phyloP scores from a whole-genome alignment of 1,140 invertebrate genomes.

The Pseudomyrmex gracilis region DNA sequence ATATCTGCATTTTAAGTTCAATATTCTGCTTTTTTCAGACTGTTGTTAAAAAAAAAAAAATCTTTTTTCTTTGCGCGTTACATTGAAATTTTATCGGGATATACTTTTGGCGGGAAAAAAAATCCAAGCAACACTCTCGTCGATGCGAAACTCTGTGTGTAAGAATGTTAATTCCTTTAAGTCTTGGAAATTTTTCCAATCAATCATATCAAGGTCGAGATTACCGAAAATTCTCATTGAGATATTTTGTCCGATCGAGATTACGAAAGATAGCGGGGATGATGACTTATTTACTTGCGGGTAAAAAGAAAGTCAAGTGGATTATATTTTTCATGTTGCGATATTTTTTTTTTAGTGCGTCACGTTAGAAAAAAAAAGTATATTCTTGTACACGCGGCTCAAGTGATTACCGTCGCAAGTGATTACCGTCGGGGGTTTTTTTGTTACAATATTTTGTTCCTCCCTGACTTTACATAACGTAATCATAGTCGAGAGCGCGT shows the following conservation, averaged over 20 bases:
- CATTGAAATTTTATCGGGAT: not conserved
- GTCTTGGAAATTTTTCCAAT: not conserved
- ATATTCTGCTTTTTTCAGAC: not conserved
- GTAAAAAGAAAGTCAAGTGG: not conserved
- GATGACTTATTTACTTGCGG: not conserved
- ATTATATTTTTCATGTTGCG: not conserved
- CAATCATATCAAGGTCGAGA: not conserved
- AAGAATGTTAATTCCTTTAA: not conserved
- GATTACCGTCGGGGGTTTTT: too few species aligned
- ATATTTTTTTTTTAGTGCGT: too few species aligned
- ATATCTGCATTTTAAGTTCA: not conserved
- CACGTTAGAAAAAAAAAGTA: too few species aligned
- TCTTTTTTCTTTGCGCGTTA: not conserved
- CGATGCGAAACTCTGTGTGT: not conserved
- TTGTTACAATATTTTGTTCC: conserved; percentile 18
- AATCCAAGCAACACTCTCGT: not conserved
- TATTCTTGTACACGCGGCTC: too few species aligned
- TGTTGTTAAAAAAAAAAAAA: not conserved
- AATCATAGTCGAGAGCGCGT: not conserved
- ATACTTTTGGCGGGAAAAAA: not conserved
- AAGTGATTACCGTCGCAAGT: too few species aligned
- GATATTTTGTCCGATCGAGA: conserved; percentile 2
- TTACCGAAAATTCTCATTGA: not conserved
- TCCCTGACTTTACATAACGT: not conserved
- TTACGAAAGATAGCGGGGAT: not conserved